Conservation (phyloP, 1,140 invertebrate genomes). For the Drosophila pachea region DNA sequence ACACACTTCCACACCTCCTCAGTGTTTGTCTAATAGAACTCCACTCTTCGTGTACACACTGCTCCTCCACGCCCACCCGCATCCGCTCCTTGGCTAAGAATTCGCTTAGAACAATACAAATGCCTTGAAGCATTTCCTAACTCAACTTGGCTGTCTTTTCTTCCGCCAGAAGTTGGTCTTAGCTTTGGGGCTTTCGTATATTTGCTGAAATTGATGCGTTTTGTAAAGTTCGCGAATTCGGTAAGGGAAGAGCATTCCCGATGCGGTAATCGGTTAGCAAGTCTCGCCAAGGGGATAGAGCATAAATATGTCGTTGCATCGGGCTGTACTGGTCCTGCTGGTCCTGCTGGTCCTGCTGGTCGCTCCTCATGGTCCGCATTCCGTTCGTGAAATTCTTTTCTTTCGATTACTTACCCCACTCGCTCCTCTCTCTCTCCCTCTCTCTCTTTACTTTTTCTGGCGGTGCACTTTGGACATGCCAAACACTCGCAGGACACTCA, state of each 20-base stretch:
- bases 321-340: neutral
- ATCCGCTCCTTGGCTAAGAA: neutral
- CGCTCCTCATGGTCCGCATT: constrained; percentile 7
- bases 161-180: neutral
- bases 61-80: too few relatives aligned
- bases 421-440: too few relatives aligned
- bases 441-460: constrained; percentile 48
- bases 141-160: neutral
- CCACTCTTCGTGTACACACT: too few relatives aligned
- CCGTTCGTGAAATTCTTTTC: constrained; percentile 24
- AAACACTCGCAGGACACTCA: constrained; percentile 68
- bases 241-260: neutral
- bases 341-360: constrained; percentile 3
- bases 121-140: neutral
- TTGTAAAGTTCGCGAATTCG: constrained; percentile 5
- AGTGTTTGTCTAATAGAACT: too few relatives aligned
- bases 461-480: constrained; percentile 65
- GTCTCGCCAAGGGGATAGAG: constrained; percentile 46
- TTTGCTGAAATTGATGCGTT: constrained; percentile 9
- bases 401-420: too few relatives aligned
- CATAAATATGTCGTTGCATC: constrained; percentile 48
- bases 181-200: neutral
- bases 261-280: constrained; percentile 13
- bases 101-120: neutral
- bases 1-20: too few relatives aligned